Conservation (phyloP, 2,113 vertebrate species). For the Epinephelus cyanopodus region DNA sequence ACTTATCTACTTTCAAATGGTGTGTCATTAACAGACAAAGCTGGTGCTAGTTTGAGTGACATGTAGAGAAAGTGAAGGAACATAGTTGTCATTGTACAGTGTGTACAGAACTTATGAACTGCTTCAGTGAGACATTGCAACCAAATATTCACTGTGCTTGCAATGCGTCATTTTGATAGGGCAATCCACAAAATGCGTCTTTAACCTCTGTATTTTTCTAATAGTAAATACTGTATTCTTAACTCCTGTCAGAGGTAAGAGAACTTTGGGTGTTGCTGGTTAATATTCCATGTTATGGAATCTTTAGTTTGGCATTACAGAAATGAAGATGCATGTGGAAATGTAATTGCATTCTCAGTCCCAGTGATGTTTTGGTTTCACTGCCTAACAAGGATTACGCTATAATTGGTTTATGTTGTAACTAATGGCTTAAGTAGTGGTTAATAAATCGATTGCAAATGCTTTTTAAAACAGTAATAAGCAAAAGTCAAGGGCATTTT, state of each 20-base stretch:
- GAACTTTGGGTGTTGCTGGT: too few species aligned
- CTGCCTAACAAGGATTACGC: not conserved
- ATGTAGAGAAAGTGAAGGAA: not conserved
- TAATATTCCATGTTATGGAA: too few species aligned
- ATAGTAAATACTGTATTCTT: not conserved
- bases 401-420: not conserved
- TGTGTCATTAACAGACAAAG: not conserved
- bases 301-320: not conserved
- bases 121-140: not conserved
- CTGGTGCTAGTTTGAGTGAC: not conserved
- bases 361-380: not conserved
- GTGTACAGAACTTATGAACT: not conserved
- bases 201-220: not conserved
- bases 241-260: too few species aligned
- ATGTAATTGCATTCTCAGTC: not conserved
- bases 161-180: not conserved
- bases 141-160: too few species aligned
- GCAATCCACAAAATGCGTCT: not conserved
- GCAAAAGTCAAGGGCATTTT: not conserved
- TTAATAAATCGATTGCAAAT: not conserved
- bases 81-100: not conserved
- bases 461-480: not conserved
- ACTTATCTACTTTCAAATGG: not conserved
- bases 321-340: not conserved
- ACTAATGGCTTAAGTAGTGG: not conserved